These are phyloP conservation scores for Pachyuromys duprasi DNA, from an alignment of 2,797 vertebrate genomes.

Conservation along the genomic window DNA sequence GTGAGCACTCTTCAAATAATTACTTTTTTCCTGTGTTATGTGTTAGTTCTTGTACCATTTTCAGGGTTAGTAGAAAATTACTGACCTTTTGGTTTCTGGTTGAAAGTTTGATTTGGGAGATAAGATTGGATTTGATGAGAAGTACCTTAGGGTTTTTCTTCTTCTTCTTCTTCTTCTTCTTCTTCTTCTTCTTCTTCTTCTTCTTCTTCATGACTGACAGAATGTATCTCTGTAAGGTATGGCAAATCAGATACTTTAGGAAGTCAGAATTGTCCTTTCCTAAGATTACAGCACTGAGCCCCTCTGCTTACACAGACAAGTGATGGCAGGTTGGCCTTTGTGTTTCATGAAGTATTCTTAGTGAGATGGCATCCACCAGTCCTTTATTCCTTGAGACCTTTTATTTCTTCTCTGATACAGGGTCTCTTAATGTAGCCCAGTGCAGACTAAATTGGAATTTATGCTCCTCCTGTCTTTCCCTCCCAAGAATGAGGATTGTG, in stretches of 20 bases:
- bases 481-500: background rate
- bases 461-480: background rate
- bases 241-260: background rate
- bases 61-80: background rate
- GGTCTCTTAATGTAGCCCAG: background rate
- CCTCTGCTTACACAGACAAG: background rate
- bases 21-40: background rate
- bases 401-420: background rate
- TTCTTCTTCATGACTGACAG: background rate
- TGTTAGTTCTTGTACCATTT: background rate
- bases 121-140: background rate
- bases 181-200: background rate
- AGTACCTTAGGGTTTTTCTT: background rate
- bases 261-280: background rate
- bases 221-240: background rate
- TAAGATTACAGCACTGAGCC: background rate
- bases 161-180: background rate
- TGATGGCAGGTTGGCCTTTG: background rate
- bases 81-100: background rate
- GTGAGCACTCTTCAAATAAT: background rate
- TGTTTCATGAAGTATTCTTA: background rate
- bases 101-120: background rate
- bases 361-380: background rate
- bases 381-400: background rate
- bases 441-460: background rate